A percentile compares a stretch with the other conserved stretches of the same genome.
phyloP scores from a whole-genome alignment of 2,888 invertebrate species.

The Cistogaster globosa region DNA sequence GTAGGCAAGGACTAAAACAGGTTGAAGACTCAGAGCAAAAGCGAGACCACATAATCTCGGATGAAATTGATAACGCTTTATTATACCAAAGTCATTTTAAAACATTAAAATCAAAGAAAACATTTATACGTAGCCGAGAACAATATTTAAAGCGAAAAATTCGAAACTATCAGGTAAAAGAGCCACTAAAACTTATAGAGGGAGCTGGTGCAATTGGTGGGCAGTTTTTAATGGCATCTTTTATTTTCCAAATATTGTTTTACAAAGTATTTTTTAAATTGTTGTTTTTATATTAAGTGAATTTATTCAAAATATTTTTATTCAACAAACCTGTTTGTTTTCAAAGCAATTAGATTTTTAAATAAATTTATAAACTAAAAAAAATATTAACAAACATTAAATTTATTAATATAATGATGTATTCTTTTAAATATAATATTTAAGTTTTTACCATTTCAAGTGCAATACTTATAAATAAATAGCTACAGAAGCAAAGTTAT shows the following conservation, averaged over 20 bases:
- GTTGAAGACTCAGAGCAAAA: conserved; percentile 5
- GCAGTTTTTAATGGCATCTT: not conserved
- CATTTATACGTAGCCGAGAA: conserved; percentile 58
- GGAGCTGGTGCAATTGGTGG: conserved; percentile 46
- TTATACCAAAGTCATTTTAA: conserved; percentile 62
- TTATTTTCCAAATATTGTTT: not conserved
- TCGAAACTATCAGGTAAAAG: conserved; percentile 64
- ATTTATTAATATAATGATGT: no score
- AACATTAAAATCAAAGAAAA: conserved; percentile 61
- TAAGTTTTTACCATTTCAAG: conserved; percentile 1
- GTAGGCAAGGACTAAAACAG: conserved; percentile 34
- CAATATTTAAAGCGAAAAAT: conserved; percentile 70
- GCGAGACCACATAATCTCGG: not conserved
- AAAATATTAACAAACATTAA: no score
- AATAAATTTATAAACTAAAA: no score
- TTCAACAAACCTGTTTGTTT: no score
- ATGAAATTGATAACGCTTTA: conserved; percentile 43
- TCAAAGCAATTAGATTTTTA: no score
- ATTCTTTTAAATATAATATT: no score
- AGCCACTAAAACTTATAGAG: conserved; percentile 63
- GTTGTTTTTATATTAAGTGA: no score
- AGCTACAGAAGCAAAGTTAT: not conserved
- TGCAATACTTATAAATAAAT: conserved; percentile 11
- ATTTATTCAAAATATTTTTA: no score
- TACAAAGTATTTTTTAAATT: no score